These are phyloP conservation scores for Ptilodon capucinus DNA, from an alignment of 2,888 invertebrate genomes.

Conservation along the genomic window DNA sequence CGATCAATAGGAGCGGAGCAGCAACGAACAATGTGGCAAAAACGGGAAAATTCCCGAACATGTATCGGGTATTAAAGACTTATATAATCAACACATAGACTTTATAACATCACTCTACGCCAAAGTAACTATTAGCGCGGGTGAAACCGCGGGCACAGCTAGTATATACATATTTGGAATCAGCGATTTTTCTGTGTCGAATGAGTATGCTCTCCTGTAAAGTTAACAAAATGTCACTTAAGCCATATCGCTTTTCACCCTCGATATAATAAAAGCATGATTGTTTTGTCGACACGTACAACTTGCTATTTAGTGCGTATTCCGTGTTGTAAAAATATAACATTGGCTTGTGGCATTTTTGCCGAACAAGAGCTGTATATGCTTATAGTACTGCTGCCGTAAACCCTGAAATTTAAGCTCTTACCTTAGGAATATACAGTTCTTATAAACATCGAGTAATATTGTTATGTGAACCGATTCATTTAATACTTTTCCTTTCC, in stretches of 20 bases:
- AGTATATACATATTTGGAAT: too few relatives aligned
- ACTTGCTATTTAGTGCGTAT: slow-evolving; percentile 59
- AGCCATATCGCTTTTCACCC: slow-evolving; percentile 24
- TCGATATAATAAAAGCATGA: slow-evolving; percentile 43
- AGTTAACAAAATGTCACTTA: too few relatives aligned
- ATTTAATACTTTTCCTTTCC: not conserved
- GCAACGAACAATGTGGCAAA: too few relatives aligned
- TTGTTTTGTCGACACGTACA: slow-evolving; percentile 45
- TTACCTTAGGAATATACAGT: slow-evolving; percentile 31
- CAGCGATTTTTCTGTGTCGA: too few relatives aligned
- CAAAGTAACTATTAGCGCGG: too few relatives aligned
- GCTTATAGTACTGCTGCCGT: slow-evolving; percentile 50
- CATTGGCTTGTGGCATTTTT: slow-evolving; percentile 55
- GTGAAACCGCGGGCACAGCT: too few relatives aligned
- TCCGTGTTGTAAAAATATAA: slow-evolving; percentile 57
- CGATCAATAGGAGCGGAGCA: too few relatives aligned
- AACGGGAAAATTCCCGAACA: too few relatives aligned
- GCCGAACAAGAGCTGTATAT: slow-evolving; percentile 56
- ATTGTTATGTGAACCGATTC: not conserved
- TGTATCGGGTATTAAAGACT: too few relatives aligned
- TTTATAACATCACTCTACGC: too few relatives aligned
- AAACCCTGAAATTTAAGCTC: slow-evolving; percentile 58
- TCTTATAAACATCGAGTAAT: slow-evolving; percentile 8
- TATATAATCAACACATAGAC: too few relatives aligned
- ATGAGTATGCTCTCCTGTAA: too few relatives aligned